Conservation (phyloP, 1,140 invertebrate species). For the Rhagoletis zephyria region DNA sequence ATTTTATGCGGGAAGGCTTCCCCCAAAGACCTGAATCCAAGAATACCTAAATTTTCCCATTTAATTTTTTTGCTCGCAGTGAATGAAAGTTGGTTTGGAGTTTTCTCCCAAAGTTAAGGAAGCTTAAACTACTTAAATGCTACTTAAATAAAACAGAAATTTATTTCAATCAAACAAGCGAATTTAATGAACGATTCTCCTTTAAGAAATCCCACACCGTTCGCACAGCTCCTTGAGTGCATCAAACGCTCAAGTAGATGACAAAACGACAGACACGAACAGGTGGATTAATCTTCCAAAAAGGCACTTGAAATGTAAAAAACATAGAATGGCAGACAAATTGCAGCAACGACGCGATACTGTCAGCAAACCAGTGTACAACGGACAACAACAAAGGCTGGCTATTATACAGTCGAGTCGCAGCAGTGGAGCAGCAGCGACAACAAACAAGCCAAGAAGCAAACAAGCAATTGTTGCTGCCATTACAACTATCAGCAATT, state of each 20-base stretch:
- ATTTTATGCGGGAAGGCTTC: too few species aligned
- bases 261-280: slow-evolving; percentile 33
- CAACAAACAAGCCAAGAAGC: too few species aligned
- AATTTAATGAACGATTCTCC: neutral
- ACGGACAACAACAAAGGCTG: slow-evolving; percentile 21
- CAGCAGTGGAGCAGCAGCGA: neutral
- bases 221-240: neutral
- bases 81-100: too few species aligned
- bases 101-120: too few species aligned
- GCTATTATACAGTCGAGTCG: slow-evolving; percentile 16
- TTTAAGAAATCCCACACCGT: neutral
- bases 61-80: too few species aligned
- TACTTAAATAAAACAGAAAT: neutral
- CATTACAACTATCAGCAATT: slow-evolving; percentile 40
- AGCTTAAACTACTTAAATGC: too few species aligned
- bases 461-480: slow-evolving; percentile 41
- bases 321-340: neutral
- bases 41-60: too few species aligned
- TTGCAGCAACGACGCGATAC: slow-evolving; percentile 20
- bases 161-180: neutral
- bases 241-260: slow-evolving; percentile 9
- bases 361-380: slow-evolving; percentile 26
- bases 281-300: slow-evolving; percentile 50
- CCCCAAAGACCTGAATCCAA: too few species aligned
- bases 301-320: neutral